A percentile compares a stretch with the other conserved stretches of the same genome.
Conservation (phyloP, 2,888 invertebrate species). For the Tanypteryx hageni region DNA sequence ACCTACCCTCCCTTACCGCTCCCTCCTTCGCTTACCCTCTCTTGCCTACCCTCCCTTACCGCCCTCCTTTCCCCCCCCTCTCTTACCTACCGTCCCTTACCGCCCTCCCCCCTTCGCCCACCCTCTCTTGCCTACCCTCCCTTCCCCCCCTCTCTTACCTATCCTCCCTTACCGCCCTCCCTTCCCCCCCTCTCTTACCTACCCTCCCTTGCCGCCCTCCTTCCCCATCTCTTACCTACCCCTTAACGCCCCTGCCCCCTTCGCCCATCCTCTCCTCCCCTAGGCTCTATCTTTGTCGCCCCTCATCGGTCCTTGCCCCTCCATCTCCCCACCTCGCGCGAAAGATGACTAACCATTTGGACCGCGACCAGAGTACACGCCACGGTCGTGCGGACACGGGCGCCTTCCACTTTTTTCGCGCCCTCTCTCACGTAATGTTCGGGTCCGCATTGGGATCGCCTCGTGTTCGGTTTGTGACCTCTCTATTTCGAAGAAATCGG, state of each 20-base stretch:
- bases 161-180: neutral
- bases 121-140: neutral
- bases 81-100: neutral
- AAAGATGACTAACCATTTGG: conserved; percentile 58
- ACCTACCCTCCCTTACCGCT: neutral
- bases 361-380: conserved; percentile 49
- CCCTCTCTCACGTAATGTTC: conserved; percentile 37
- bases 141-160: neutral
- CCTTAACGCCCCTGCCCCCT: neutral
- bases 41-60: neutral
- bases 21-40: neutral
- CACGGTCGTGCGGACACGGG: conserved; percentile 12
- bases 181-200: neutral
- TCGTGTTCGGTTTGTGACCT: conserved; percentile 25
- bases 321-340: conserved; percentile 4
- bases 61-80: neutral
- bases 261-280: neutral
- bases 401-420: neutral
- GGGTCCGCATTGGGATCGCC: conserved; percentile 44
- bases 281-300: too few relatives aligned
- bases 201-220: neutral
- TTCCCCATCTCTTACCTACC: too few relatives aligned
- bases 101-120: neutral
- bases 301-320: neutral
- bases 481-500: conserved; percentile 23